Base-by-base conservation (phyloP, 2,797 vertebrate species). In the Cichlasoma orientale region DNA sequence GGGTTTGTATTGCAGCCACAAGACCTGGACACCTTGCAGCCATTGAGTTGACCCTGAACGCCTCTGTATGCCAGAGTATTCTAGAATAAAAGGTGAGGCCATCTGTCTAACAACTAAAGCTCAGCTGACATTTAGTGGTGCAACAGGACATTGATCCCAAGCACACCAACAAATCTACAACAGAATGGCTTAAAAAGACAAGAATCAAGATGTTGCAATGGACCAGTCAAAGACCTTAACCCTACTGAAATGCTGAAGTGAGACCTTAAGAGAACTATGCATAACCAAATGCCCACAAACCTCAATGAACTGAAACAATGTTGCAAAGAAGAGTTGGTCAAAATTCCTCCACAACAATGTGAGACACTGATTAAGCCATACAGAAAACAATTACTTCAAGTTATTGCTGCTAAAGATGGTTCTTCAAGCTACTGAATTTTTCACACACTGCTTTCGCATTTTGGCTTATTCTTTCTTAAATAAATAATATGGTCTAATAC, bases 81-180 rank as follows among this genome's bases (percentile, higher is more conserved):
- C 41, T 47, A 47, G 16, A 7, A 6, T 47, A 14, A 47, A 47
- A 18, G 4, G 16, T 7, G 44, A 47, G 44, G 16, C 14, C 14
- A 18, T 47, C 44, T 27, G 38, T 44, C 36, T 44, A 38, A 4
- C 59, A 25, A 14, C 59, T 44, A 63, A 44, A 44, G 21, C 3
- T 3, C 41, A 10, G 36, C 21, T 63, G 4, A 44, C 44, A 63
- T 18, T 63, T 36, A 36, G 21, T 63, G 4, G 25, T 63, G 59
- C 59, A 44, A 63, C 36, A 63, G 59, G 21, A 63, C 41, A 36
- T 3, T 36, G 9, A 36, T 36, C 9, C 33, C 33, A 36, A 36
- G 33, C 9, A 36, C 1, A 2, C 10, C 36, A 25, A 21, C 9
- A 25, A 0, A 44, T 63, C 41, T 63, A 25, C 36, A 6, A 18